phyloP scores from a whole-genome alignment of 2,888 invertebrate species.

The Zonitis immaculata region DNA sequence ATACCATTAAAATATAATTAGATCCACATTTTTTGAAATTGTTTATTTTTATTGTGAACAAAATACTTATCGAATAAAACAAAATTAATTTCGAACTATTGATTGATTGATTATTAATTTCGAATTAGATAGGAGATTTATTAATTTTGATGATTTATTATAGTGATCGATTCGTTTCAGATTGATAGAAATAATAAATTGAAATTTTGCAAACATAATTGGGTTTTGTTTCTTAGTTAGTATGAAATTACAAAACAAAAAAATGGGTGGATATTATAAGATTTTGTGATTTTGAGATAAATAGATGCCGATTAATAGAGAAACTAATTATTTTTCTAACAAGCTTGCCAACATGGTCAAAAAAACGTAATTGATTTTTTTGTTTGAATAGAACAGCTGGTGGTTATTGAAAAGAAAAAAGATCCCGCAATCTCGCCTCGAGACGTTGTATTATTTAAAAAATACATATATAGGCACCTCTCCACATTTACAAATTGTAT shows the following conservation, averaged over 20 bases:
- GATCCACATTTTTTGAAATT: constrained; percentile 13
- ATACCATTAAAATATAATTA: constrained; percentile 4
- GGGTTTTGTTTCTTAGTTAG: constrained; percentile 1
- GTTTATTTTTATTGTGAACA: constrained; percentile 6
- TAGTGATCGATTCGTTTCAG: constrained; percentile 7
- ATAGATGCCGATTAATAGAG: background rate
- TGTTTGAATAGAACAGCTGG: no score
- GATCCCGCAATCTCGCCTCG: no score
- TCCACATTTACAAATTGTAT: no score
- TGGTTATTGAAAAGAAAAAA: no score
- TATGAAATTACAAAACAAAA: background rate
- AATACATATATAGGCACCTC: no score
- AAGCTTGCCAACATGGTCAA: background rate
- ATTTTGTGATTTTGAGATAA: no score
- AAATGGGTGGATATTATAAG: background rate
- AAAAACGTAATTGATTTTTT: no score
- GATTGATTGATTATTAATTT: no score
- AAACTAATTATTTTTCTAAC: background rate
- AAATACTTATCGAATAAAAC: no score
- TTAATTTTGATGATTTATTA: constrained; percentile 1
- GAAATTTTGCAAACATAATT: constrained; percentile 4
- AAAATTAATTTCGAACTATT: background rate
- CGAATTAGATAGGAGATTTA: background rate
- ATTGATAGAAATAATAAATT: constrained; percentile 6
- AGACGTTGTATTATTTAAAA: no score